Evolutionary conservation across 2,113 vertebrate species (phyloP).

Genomic region (Nanorana parkeri): DNA sequence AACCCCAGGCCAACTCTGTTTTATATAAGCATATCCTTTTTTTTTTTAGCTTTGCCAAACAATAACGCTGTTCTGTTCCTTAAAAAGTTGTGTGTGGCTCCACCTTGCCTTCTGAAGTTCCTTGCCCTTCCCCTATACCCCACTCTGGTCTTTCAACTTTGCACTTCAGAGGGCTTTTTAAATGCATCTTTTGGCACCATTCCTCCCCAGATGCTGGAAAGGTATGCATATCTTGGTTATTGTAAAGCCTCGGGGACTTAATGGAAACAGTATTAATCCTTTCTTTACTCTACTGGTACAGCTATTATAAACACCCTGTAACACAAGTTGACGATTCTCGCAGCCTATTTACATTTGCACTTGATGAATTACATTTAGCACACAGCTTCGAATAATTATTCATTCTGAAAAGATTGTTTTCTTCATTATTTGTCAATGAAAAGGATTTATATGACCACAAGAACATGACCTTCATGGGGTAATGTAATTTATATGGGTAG

Average conservation of each 20-base stretch:
- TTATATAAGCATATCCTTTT: background rate
- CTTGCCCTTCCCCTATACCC: too few species aligned
- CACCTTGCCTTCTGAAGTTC: background rate
- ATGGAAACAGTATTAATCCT: constrained; percentile 56
- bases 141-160: background rate
- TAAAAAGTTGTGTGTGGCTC: background rate
- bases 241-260: constrained; percentile 46
- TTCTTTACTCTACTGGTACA: constrained; percentile 46
- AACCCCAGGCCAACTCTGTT: background rate
- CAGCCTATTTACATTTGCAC: constrained; percentile 48
- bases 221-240: constrained; percentile 49
- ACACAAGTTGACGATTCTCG: constrained; percentile 47
- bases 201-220: constrained; percentile 44
- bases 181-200: constrained; percentile 37
- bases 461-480: constrained; percentile 51
- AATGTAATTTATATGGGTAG: constrained; percentile 44
- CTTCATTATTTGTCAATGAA: constrained; percentile 53
- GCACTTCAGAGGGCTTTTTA: constrained; percentile 18
- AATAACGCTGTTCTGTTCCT: background rate
- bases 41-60: background rate
- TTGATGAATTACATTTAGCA: constrained; percentile 54
- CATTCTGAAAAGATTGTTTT: constrained; percentile 52
- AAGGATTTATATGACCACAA: constrained; percentile 43
- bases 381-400: constrained; percentile 45
- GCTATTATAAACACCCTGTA: constrained; percentile 48